Conservation (phyloP, 2,888 invertebrate species). For the Apodemia zela region DNA sequence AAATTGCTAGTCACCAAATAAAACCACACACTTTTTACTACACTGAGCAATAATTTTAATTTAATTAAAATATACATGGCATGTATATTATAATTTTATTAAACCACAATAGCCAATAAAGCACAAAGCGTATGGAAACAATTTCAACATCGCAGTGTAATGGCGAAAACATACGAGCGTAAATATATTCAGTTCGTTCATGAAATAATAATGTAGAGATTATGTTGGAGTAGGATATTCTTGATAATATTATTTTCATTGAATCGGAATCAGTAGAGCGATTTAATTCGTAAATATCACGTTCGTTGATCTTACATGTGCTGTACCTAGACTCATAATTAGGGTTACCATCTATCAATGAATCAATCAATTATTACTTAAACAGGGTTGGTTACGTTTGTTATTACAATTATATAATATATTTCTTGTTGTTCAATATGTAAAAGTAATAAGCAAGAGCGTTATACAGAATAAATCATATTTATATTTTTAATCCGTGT, state of each 20-base stretch:
- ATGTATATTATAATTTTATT: neutral
- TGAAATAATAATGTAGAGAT: neutral
- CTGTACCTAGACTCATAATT: too few relatives aligned
- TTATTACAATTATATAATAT: too few relatives aligned
- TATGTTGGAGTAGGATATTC: neutral
- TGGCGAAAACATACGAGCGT: conserved; percentile 22
- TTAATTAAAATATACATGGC: neutral
- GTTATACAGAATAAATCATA: too few relatives aligned
- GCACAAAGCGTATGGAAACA: conserved; percentile 29
- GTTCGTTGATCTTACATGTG: too few relatives aligned
- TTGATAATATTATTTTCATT: neutral
- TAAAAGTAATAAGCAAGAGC: too few relatives aligned
- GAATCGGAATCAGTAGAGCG: too few relatives aligned
- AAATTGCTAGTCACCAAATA: neutral
- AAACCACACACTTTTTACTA: neutral
- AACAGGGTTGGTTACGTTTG: too few relatives aligned
- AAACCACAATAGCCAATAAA: conserved; percentile 9
- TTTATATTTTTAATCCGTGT: too few relatives aligned
- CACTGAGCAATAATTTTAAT: neutral
- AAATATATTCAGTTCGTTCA: conserved; percentile 19
- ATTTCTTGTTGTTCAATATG: too few relatives aligned
- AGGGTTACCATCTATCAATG: too few relatives aligned
- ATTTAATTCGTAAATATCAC: too few relatives aligned
- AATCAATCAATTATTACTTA: too few relatives aligned
- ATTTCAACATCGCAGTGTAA: conserved; percentile 36